A percentile compares a stretch with the other conserved stretches of the same genome.
Conservation (phyloP, 2,797 vertebrate genomes). For the Rhincodon typus region DNA sequence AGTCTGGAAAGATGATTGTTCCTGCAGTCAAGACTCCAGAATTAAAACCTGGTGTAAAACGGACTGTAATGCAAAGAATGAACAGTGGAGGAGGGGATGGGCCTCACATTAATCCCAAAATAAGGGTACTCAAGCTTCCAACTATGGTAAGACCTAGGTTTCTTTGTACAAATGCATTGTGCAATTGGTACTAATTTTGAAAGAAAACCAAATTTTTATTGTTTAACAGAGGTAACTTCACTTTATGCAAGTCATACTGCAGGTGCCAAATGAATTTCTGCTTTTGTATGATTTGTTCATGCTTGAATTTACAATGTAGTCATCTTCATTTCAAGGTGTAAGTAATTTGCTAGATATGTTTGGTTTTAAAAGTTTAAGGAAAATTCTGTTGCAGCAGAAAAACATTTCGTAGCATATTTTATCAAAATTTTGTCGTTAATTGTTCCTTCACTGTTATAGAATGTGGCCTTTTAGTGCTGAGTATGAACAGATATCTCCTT, state of each 20-base stretch:
- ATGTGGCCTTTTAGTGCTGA: background rate
- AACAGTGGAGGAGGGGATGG: constrained; percentile 61
- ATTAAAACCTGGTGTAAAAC: constrained; percentile 70
- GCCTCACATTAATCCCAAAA: constrained; percentile 78
- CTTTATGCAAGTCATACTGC: too few species aligned
- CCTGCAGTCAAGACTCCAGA: constrained; percentile 52
- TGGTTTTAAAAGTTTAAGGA: background rate
- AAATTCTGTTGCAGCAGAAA: background rate
- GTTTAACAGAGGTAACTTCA: background rate
- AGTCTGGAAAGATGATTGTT: constrained; percentile 42
- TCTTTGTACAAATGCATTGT: background rate
- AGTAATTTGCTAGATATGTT: too few species aligned
- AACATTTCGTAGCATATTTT: background rate
- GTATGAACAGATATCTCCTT: background rate
- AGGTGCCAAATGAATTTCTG: background rate
- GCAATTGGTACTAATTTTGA: background rate
- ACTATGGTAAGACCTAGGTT: constrained; percentile 72
- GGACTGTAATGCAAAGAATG: constrained; percentile 90
- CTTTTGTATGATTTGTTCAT: background rate
- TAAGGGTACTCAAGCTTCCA: constrained; percentile 86
- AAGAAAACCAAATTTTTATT: background rate
- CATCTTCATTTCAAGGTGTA: background rate
- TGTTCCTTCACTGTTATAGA: background rate
- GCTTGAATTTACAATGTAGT: background rate
- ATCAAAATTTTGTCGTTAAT: background rate